Base-by-base conservation (phyloP, 2,113 vertebrate species). In the Tachysurus vachellii region DNA sequence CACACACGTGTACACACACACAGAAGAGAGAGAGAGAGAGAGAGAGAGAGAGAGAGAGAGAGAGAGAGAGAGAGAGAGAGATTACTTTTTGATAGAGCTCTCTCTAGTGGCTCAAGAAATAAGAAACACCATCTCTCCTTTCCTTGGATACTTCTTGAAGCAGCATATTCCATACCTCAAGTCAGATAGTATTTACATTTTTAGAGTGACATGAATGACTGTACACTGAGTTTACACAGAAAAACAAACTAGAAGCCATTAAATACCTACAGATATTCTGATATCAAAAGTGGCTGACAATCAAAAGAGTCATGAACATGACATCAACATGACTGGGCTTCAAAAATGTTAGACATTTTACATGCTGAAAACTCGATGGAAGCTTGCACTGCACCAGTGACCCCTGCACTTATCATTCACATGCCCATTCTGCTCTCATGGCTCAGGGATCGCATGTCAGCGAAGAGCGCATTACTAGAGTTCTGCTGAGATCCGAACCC, bases 71-170 rank as follows among this genome's bases (percentile, higher is more conserved):
- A 85, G 56, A 85, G 73, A 77, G 71, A 71, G 59, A 54, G 80
- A n/a, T 53, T 21, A 36, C 53, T 84, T 70, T 83, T 59, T 42
- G 31, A 91, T 93, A 92, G 91, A 94, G 93, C 93, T 85, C 95
- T 95, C 95, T 94, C 95, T 92, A 93, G 96, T 96, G 95, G 95
- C 84, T 61, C 76, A 86, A 84, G 28, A 57, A 42, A 82, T 54
- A 76, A 36, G 31, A 59, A 42, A 31, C 31, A 56, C 81, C 11
- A 50, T 28, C 86, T 83, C 56, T 31, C 23, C 64, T 87, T 31
- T 71, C 6, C 28, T 77, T 85, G 12, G 8, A 11, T 26, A 14
- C 26, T 31, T 61, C 13, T 77, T 77, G 54, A 17, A 66, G 59
- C 59, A 53, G 36, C 73, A 23, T n/a, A 13, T 71, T 31, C 36